Evolutionary conservation across 92 coral and sea anemone genomes (phyloP).

Genomic region (Nematostella vectensis): DNA sequence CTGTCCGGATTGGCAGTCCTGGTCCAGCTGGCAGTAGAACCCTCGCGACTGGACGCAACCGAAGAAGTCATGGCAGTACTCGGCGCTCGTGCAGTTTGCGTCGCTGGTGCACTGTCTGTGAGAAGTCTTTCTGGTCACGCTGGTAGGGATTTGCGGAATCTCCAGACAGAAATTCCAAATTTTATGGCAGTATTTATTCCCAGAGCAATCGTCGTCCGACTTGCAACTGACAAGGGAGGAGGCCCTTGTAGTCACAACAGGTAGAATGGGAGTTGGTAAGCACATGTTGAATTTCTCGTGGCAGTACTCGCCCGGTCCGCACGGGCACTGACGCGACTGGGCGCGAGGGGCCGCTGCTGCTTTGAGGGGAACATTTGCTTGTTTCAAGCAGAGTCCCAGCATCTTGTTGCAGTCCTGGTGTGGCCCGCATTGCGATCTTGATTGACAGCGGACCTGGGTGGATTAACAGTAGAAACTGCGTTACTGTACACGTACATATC

Average conservation of each 20-base stretch:
- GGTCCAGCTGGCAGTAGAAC: not conserved
- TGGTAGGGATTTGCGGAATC: conserved; percentile 1
- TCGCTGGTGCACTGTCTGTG: conserved; percentile 1
- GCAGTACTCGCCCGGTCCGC: conserved; percentile 1
- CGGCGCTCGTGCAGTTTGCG: not conserved
- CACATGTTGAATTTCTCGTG: conserved; percentile 2
- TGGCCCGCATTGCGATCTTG: no score
- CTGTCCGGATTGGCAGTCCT: conserved; percentile 15
- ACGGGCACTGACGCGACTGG: no score
- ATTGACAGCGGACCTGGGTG: no score
- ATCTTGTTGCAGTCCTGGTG: no score
- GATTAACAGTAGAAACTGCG: no score
- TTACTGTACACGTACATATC: no score
- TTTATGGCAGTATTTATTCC: not conserved
- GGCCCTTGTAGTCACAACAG: not conserved
- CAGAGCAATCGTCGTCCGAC: not conserved
- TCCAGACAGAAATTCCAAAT: conserved; percentile 1
- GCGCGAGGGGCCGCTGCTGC: no score
- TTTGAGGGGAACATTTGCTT: no score
- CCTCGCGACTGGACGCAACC: not conserved
- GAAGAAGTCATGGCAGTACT: conserved; percentile 6
- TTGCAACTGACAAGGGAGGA: not conserved
- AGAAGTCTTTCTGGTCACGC: not conserved
- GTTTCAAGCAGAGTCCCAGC: no score
- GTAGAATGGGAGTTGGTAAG: not conserved